Percentiles rank a stretch among this genome's conserved stretches.
Conservation (phyloP, 1,140 invertebrate genomes). For the Venustaconcha ellipsiformis region DNA sequence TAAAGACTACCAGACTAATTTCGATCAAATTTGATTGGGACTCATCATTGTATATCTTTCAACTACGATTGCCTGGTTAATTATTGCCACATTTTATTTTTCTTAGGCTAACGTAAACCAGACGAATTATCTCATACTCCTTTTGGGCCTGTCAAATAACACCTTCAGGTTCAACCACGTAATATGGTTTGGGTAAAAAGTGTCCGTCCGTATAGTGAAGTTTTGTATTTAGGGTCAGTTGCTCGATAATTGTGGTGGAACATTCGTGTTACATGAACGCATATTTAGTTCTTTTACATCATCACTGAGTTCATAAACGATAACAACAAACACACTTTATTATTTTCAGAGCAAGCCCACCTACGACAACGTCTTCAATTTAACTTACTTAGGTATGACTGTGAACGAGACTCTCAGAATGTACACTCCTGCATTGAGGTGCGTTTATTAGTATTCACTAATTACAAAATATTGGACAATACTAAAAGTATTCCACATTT, state of each 20-base stretch:
- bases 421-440: conserved; percentile 33
- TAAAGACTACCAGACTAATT: too few relatives aligned
- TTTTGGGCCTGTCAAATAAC: background rate
- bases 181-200: background rate
- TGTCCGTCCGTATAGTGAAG: background rate
- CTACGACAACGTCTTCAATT: conserved; percentile 37
- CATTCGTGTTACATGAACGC: too few relatives aligned
- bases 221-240: background rate
- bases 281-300: background rate
- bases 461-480: too few relatives aligned
- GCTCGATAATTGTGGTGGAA: too few relatives aligned
- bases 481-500: too few relatives aligned
- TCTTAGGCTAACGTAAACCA: too few relatives aligned
- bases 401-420: conserved; percentile 40
- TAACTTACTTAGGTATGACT: conserved; percentile 32
- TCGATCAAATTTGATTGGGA: too few relatives aligned
- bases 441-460: background rate
- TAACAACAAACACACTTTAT: background rate
- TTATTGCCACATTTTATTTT: too few relatives aligned
- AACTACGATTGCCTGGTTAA: too few relatives aligned
- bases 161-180: background rate
- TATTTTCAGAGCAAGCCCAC: conserved; percentile 22
- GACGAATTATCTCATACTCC: background rate
- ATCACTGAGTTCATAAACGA: background rate
- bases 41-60: too few relatives aligned